phyloP scores from a whole-genome alignment of 1,140 invertebrate genomes.

The Drosophila triauraria region DNA sequence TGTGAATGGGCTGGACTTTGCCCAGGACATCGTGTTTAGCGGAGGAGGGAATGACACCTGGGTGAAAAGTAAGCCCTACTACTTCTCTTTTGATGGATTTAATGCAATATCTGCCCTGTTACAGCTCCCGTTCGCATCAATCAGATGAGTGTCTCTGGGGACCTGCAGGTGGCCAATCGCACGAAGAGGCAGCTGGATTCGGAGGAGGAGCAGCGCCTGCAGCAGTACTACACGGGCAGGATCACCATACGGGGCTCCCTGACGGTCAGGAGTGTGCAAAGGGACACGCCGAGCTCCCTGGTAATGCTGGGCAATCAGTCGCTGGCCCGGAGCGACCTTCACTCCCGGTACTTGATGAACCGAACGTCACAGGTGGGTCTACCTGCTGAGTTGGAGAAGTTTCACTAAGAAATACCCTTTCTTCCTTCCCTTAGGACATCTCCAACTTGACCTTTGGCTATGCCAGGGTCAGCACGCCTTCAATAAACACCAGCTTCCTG shows the following conservation, averaged over 20 bases:
- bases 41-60: conserved; percentile 35
- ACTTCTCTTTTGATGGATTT: background rate
- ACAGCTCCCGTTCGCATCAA: conserved; percentile 72
- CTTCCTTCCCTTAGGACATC: conserved; percentile 30
- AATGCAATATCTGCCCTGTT: background rate
- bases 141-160: conserved; percentile 63
- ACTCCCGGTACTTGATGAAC: conserved; percentile 43
- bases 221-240: conserved; percentile 73
- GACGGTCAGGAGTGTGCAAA: conserved; percentile 52
- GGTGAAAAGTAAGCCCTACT: conserved; percentile 56
- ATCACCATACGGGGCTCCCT: conserved; percentile 64
- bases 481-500: conserved; percentile 42
- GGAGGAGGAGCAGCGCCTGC: conserved; percentile 20
- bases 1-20: conserved; percentile 71
- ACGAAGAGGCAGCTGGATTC: background rate
- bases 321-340: conserved; percentile 28
- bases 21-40: conserved; percentile 64
- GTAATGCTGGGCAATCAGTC: conserved; percentile 50
- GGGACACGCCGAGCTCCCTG: conserved; percentile 33
- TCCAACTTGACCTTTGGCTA: conserved; percentile 48
- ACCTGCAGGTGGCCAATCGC: conserved; percentile 51
- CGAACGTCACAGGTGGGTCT: conserved; percentile 52
- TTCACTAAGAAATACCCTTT: background rate
- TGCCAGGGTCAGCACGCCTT: conserved; percentile 47
- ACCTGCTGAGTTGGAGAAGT: too few species aligned